Evolutionary conservation across 2,888 invertebrate genomes (phyloP).

Genomic region (Dryomyza anilis): DNA sequence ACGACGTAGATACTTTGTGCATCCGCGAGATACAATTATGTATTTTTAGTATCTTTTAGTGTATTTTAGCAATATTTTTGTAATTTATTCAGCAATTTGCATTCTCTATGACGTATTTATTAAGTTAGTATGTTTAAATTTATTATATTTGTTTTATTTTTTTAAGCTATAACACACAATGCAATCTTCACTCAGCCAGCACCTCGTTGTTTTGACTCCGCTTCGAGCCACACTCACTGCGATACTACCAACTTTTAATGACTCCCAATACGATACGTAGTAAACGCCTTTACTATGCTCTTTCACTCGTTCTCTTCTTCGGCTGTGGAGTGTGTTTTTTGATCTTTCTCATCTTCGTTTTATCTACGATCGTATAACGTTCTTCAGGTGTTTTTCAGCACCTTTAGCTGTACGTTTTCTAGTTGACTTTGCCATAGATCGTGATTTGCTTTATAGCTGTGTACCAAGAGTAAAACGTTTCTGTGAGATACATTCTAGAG

Average conservation of each 20-base stretch:
- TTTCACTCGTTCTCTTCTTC: not conserved
- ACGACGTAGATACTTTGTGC: conserved; percentile 18
- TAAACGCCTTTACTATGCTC: too few species aligned
- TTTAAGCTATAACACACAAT: too few species aligned
- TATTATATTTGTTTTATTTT: too few species aligned
- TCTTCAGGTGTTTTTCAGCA: not conserved
- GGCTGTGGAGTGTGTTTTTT: not conserved
- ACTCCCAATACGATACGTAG: not conserved
- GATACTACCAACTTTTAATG: conserved; percentile 39
- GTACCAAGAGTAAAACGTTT: too few species aligned
- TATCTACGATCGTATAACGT: not conserved
- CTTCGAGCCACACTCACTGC: conserved; percentile 48
- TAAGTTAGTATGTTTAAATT: too few species aligned
- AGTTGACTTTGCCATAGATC: too few species aligned
- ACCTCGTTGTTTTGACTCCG: too few species aligned
- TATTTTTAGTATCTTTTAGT: not conserved
- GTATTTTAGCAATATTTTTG: not conserved
- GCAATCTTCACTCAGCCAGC: too few species aligned
- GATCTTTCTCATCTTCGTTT: not conserved
- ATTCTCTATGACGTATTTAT: too few species aligned
- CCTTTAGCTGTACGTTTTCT: not conserved
- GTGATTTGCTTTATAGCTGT: too few species aligned
- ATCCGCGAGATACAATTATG: not conserved
- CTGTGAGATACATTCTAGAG: too few species aligned
- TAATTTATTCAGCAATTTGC: too few species aligned